Percentiles rank a stretch among this genome's conserved stretches.
Evolutionary conservation across 2,113 vertebrate genomes (phyloP).

Genomic region (Ptilorrhoa leucosticta): DNA sequence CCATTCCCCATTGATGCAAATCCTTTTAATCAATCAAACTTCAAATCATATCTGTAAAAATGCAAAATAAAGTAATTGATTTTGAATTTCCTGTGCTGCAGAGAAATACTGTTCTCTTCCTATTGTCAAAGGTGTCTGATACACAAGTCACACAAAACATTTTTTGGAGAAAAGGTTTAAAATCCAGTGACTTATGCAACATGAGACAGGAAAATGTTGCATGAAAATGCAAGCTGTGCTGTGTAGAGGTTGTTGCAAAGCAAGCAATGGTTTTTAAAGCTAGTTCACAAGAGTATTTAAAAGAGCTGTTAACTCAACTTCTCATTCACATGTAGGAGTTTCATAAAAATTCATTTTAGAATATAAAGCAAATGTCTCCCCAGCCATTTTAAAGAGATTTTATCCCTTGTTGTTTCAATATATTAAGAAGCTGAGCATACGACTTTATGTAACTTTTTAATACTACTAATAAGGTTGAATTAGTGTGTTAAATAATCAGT

Average conservation of each 20-base stretch:
- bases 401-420: neutral
- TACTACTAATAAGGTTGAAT: neutral
- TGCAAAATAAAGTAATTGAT: neutral
- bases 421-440: neutral
- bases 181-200: neutral
- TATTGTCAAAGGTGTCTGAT: neutral
- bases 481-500: neutral
- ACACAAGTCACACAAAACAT: neutral
- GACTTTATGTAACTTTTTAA: neutral
- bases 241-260: neutral
- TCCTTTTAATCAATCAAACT: neutral
- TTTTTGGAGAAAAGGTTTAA: neutral
- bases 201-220: neutral
- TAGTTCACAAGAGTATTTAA: neutral
- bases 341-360: constrained; percentile 15
- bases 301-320: neutral
- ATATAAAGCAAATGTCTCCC: constrained; percentile 1
- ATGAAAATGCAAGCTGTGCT: neutral
- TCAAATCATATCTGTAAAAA: neutral
- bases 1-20: neutral
- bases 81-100: neutral
- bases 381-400: neutral
- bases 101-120: neutral
- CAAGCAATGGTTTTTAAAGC: neutral
- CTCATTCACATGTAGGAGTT: neutral